Conservation (phyloP, 2,113 vertebrate genomes). For the Echinops telfairi region DNA sequence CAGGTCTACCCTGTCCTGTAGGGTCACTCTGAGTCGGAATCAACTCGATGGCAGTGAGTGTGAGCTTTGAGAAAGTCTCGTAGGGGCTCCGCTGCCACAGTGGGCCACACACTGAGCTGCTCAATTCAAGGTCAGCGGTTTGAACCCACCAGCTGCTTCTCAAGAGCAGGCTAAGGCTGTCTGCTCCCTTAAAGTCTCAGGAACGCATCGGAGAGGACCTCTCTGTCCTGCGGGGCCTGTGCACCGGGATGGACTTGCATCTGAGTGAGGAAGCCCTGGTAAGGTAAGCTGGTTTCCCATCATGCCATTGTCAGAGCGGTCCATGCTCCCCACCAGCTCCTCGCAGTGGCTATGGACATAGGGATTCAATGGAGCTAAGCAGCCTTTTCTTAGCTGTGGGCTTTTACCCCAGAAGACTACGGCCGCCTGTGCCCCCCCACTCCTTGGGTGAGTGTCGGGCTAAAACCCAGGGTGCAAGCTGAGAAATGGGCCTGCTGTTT, state of each 20-base stretch:
- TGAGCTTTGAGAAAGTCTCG: too few relatives aligned
- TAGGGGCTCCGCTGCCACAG: too few relatives aligned
- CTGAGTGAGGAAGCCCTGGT: too few relatives aligned
- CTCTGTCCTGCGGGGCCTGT: neutral
- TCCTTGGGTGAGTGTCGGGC: constrained; percentile 69
- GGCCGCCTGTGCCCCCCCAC: constrained; percentile 40
- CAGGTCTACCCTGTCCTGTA: too few relatives aligned
- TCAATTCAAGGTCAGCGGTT: neutral
- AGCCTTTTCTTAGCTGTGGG: neutral
- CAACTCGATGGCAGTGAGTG: too few relatives aligned
- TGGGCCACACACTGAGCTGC: neutral
- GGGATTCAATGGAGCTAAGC: neutral
- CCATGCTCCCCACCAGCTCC: neutral
- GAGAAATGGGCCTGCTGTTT: constrained; percentile 84
- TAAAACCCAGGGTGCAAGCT: constrained; percentile 77
- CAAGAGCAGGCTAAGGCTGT: neutral
- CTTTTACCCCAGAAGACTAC: constrained; percentile 66
- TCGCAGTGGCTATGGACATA: neutral
- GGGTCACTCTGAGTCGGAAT: too few relatives aligned
- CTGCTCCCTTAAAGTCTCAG: neutral
- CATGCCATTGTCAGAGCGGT: neutral
- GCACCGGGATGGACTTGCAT: too few relatives aligned
- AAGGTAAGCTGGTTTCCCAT: neutral
- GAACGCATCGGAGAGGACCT: neutral
- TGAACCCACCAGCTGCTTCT: too few relatives aligned